Conservation (phyloP, 2,888 invertebrate species). For the Chrysolina oricalcia region DNA sequence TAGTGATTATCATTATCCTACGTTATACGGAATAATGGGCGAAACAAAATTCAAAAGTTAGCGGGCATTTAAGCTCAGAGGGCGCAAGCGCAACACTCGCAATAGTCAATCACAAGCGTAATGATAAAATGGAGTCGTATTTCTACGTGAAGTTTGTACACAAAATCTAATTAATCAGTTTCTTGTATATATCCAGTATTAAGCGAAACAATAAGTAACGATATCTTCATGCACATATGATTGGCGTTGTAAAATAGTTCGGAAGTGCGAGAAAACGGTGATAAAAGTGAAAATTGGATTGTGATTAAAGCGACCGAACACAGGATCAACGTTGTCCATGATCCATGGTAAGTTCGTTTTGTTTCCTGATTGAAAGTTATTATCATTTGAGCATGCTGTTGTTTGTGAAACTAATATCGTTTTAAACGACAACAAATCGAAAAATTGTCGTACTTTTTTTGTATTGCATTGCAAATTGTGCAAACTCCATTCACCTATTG, state of each 20-base stretch:
- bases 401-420: conserved; percentile 24
- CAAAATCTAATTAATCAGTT: conserved; percentile 69
- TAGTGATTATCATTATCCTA: no score
- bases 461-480: conserved; percentile 37
- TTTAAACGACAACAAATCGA: neutral
- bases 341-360: conserved; percentile 71
- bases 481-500: conserved; percentile 67
- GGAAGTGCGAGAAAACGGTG: conserved; percentile 52
- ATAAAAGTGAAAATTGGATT: conserved; percentile 56
- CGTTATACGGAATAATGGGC: conserved; percentile 29
- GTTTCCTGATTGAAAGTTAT: conserved; percentile 58
- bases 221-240: conserved; percentile 59
- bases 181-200: conserved; percentile 63
- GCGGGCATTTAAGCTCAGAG: conserved; percentile 45
- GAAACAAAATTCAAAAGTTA: conserved; percentile 42
- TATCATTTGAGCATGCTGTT: conserved; percentile 38
- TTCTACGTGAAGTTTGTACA: conserved; percentile 71
- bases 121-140: conserved; percentile 72
- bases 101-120: conserved; percentile 69
- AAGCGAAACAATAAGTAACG: conserved; percentile 60
- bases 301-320: conserved; percentile 44
- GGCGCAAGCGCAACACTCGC: conserved; percentile 63
- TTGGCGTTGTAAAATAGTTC: conserved; percentile 47
- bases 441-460: conserved; percentile 35
- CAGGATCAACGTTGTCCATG: conserved; percentile 70